Conservation (phyloP, 2,113 vertebrate species). For the Protomyctophum bolini region DNA sequence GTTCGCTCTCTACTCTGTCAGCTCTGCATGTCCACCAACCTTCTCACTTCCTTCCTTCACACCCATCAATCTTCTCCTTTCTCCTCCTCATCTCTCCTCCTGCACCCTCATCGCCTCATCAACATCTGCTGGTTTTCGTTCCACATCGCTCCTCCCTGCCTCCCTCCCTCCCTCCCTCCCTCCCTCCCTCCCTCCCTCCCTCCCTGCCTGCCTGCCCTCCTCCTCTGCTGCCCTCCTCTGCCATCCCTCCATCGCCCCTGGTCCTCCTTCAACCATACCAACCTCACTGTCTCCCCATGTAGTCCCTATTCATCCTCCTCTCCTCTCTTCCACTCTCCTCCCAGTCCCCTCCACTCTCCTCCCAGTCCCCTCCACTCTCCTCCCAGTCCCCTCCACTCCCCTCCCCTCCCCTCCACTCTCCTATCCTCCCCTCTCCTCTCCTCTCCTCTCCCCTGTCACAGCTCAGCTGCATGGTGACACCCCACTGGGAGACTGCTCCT, state of each 20-base stretch:
- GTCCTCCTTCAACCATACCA: neutral
- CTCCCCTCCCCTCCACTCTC: neutral
- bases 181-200: neutral
- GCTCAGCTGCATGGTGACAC: slow-evolving; percentile 55
- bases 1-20: too few relatives aligned
- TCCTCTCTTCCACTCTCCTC: too few relatives aligned
- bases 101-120: slow-evolving; percentile 10
- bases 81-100: slow-evolving; percentile 3
- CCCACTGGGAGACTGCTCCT: slow-evolving; percentile 63
- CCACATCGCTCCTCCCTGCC: neutral
- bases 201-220: neutral
- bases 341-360: too few relatives aligned
- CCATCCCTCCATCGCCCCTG: neutral
- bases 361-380: neutral
- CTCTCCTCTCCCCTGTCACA: slow-evolving; percentile 36
- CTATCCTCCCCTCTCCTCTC: neutral
- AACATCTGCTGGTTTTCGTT: slow-evolving; percentile 25
- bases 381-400: neutral
- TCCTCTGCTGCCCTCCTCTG: neutral
- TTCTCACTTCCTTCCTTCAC: too few relatives aligned
- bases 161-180: slow-evolving; percentile 10
- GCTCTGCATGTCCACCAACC: too few relatives aligned
- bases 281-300: neutral
- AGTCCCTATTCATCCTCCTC: neutral
- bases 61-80: too few relatives aligned